Percentiles rank a stretch among this genome's conserved stretches.
phyloP scores from a whole-genome alignment of 1,140 invertebrate species.

The Eupeodes corollae region DNA sequence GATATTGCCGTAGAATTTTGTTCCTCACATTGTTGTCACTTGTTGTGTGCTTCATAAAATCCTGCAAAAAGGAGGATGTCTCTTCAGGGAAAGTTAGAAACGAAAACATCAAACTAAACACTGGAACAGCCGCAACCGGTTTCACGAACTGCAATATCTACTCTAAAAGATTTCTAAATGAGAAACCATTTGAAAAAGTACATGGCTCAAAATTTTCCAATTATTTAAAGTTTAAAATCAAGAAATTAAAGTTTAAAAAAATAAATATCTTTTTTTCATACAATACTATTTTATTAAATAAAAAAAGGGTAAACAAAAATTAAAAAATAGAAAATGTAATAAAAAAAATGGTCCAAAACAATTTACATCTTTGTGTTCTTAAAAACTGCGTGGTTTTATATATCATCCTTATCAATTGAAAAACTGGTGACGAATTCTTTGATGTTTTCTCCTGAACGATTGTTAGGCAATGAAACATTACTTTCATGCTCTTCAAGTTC shows the following conservation, averaged over 20 bases:
- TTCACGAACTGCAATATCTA: not conserved
- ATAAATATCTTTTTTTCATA: not conserved
- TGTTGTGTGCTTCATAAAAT: slow-evolving; percentile 14
- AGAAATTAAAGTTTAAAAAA: not conserved
- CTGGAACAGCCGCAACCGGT: not conserved
- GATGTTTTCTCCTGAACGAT: not conserved
- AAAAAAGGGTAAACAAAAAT: no score
- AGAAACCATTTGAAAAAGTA: not conserved
- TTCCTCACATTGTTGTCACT: slow-evolving; percentile 10
- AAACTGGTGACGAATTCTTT: not conserved
- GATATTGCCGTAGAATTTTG: slow-evolving; percentile 13
- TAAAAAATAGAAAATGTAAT: no score
- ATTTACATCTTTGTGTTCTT: no score
- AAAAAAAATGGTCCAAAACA: no score
- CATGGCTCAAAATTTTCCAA: not conserved
- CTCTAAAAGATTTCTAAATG: not conserved
- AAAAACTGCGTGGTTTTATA: no score
- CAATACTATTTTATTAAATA: no score
- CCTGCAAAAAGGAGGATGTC: slow-evolving; percentile 1
- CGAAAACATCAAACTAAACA: not conserved
- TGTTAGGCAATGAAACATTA: not conserved
- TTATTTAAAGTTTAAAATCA: not conserved
- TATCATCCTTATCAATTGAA: no score
- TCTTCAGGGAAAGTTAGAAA: slow-evolving; percentile 1
- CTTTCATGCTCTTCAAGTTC: no score